Percentiles rank a stretch among this genome's conserved stretches.
These are phyloP conservation scores for Frankliniella intonsa DNA, from an alignment of 2,888 invertebrate genomes.

Conservation along the genomic window DNA sequence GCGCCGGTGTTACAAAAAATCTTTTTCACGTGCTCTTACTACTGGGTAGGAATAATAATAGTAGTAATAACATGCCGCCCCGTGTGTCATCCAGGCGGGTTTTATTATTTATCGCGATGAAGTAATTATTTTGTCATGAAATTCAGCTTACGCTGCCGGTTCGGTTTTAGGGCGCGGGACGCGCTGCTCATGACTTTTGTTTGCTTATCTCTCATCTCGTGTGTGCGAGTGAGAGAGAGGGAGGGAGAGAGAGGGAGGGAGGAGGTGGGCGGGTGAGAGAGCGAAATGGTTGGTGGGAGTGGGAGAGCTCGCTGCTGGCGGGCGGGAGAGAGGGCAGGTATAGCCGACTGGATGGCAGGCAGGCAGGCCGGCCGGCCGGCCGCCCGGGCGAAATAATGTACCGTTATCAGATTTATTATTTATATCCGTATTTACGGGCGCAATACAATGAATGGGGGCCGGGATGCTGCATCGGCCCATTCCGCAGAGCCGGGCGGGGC, in stretches of 20 bases:
- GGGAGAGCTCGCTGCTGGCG: not conserved
- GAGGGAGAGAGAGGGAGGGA: not conserved
- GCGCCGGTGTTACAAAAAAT: too few relatives aligned
- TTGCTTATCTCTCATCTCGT: not conserved
- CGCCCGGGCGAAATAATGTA: too few relatives aligned
- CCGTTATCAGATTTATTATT: constrained; percentile 1
- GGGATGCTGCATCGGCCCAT: not conserved
- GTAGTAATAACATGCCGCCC: too few relatives aligned
- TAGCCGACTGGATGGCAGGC: not conserved
- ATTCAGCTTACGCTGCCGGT: too few relatives aligned
- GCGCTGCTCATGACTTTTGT: not conserved
- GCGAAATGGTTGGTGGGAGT: not conserved
- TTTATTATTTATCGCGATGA: too few relatives aligned
- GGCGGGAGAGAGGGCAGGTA: not conserved
- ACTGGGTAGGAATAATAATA: too few relatives aligned
- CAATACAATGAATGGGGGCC: not conserved
- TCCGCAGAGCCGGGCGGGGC: not conserved
- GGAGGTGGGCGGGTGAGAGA: not conserved
- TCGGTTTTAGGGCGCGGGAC: too few relatives aligned
- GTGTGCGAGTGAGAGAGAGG: not conserved
- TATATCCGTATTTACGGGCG: not conserved
- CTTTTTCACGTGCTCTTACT: too few relatives aligned
- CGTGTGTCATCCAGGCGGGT: too few relatives aligned
- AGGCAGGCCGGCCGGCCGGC: too few relatives aligned
- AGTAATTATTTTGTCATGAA: too few relatives aligned